Evolutionary conservation across 2,113 vertebrate genomes (phyloP).

Genomic region (Centropus unirufus): DNA sequence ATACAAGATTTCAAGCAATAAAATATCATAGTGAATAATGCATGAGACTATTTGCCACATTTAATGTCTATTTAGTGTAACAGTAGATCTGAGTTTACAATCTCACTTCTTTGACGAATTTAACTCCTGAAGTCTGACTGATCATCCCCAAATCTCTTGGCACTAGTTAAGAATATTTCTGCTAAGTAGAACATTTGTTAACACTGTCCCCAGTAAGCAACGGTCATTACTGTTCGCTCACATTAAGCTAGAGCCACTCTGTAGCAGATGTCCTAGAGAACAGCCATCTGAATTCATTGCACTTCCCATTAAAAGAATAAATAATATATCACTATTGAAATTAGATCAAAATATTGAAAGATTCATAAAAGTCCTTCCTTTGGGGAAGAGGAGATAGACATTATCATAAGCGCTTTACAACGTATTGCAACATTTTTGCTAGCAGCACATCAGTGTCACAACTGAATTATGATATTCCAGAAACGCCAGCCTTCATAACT

Average conservation of each 20-base stretch:
- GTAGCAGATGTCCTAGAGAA: conserved; percentile 37
- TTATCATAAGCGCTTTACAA: background rate
- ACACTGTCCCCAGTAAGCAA: background rate
- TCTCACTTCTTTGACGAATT: background rate
- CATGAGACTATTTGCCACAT: background rate
- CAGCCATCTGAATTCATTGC: background rate
- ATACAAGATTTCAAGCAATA: background rate
- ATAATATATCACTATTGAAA: conserved; percentile 3
- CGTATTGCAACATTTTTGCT: background rate
- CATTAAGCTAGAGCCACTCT: background rate
- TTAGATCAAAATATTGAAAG: conserved; percentile 44
- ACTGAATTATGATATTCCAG: conserved; percentile 3
- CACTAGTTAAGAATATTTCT: background rate
- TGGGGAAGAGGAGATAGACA: background rate
- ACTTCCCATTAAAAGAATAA: conserved; percentile 34
- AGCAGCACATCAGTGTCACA: conserved; percentile 13
- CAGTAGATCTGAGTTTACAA: background rate
- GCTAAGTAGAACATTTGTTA: background rate
- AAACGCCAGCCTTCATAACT: background rate
- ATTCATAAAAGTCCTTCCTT: conserved; percentile 23
- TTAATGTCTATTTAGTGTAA: background rate
- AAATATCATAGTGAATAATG: background rate
- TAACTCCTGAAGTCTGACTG: background rate
- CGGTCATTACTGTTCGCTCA: background rate
- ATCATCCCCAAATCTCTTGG: background rate